A percentile compares a stretch with the other conserved stretches of the same genome.
Conservation (phyloP, 2,797 vertebrate genomes). For the Spinus olivaceus region DNA sequence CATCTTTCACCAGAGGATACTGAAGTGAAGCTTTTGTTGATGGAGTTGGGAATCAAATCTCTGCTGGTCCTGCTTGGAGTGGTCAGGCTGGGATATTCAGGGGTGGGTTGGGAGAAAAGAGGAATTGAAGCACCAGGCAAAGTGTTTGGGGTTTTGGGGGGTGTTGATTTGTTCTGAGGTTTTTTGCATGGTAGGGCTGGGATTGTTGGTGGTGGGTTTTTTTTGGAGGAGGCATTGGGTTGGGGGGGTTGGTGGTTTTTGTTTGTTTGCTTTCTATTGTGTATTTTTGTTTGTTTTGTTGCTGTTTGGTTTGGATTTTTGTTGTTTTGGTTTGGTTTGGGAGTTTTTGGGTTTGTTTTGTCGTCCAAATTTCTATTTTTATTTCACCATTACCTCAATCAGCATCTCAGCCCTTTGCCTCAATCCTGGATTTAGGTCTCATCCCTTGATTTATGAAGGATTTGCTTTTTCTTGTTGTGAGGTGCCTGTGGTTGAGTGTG, state of each 20-base stretch:
- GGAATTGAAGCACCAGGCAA: not conserved
- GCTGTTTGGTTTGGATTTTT: not conserved
- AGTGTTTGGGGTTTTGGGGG: not conserved
- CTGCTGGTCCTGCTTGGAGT: not conserved
- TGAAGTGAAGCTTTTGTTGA: not conserved
- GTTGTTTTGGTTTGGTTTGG: not conserved
- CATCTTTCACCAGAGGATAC: not conserved
- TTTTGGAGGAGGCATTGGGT: accelerated
- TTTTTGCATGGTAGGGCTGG: not conserved
- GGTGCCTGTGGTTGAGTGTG: not conserved
- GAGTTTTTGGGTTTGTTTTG: not conserved
- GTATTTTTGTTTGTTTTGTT: not conserved
- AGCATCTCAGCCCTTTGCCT: not conserved
- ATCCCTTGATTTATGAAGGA: not conserved
- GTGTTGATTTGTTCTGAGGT: accelerated
- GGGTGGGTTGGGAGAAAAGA: not conserved
- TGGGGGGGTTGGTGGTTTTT: accelerated
- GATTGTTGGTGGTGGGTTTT: accelerated
- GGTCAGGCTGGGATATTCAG: not conserved
- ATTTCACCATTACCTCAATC: not conserved
- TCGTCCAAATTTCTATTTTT: not conserved
- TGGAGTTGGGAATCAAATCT: not conserved
- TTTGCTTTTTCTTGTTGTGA: not conserved
- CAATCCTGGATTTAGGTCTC: not conserved
- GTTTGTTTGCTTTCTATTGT: not conserved